A percentile compares a stretch with the other conserved stretches of the same genome.
These are phyloP conservation scores for Drosophila chauvacae DNA, from an alignment of 1,140 invertebrate genomes.

Conservation along the genomic window DNA sequence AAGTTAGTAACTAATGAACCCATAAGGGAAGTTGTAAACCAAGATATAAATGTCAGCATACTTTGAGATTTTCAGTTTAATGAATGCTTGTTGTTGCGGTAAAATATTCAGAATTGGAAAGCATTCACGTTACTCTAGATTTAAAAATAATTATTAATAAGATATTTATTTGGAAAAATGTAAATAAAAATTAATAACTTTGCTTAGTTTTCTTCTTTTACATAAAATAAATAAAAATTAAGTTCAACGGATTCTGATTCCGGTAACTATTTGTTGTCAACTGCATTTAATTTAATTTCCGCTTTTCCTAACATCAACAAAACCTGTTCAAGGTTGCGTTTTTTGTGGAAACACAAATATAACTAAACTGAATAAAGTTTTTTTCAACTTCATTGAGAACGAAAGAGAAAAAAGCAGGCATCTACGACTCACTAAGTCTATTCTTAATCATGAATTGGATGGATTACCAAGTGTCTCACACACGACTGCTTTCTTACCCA, in stretches of 20 bases:
- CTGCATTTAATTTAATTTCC: not conserved
- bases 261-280: not conserved
- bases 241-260: not conserved
- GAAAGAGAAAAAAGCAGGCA: not conserved
- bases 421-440: not conserved
- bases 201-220: too few species aligned
- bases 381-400: too few species aligned
- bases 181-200: not conserved
- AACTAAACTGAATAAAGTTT: not conserved
- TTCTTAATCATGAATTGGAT: not conserved
- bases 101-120: not conserved
- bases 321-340: not conserved
- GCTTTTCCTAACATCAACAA: too few species aligned
- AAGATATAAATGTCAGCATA: constrained; percentile 12
- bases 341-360: not conserved
- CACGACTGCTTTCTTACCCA: not conserved
- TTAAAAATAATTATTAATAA: not conserved
- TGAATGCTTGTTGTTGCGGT: not conserved
- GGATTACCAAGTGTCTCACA: not conserved
- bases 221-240: too few species aligned
- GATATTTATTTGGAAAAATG: not conserved
- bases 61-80: too few species aligned
- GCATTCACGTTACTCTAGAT: not conserved
- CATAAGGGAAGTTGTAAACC: constrained; percentile 15
- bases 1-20: constrained; percentile 2